Percentiles rank a stretch among this genome's conserved stretches.
Conservation (phyloP, 2,888 invertebrate genomes). For the Gisinianus flammeolus region DNA sequence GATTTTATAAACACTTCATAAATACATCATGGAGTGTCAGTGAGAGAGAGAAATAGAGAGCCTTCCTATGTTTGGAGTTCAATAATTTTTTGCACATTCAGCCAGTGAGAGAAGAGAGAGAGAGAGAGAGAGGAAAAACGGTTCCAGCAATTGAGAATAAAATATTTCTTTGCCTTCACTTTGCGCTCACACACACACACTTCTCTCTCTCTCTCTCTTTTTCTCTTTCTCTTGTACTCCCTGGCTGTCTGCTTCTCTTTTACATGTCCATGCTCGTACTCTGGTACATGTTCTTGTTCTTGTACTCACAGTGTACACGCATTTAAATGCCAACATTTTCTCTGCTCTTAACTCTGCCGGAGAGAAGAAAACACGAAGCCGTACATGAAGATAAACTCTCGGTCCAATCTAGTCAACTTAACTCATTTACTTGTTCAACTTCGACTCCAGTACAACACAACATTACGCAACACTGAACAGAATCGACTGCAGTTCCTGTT, state of each 20-base stretch:
- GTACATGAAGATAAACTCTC: constrained; percentile 10
- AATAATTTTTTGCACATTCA: neutral
- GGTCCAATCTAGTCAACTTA: constrained; percentile 10
- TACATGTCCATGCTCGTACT: neutral
- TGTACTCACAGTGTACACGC: too few species aligned
- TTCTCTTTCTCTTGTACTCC: neutral
- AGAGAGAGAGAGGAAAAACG: neutral
- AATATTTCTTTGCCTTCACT: constrained; percentile 3
- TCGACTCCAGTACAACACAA: neutral
- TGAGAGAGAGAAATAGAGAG: neutral
- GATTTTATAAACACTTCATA: constrained; percentile 21
- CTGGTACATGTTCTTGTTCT: too few species aligned
- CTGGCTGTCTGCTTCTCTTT: neutral
- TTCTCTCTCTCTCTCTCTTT: constrained; percentile 3
- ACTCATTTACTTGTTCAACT: constrained; percentile 17
- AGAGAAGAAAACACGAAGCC: neutral
- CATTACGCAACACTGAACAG: neutral
- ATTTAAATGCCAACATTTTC: constrained; percentile 14
- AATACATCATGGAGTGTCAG: constrained; percentile 9
- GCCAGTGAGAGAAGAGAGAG: neutral
- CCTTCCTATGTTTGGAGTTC: neutral
- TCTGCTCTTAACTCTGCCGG: constrained; percentile 13
- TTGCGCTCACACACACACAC: too few species aligned
- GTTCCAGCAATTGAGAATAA: constrained; percentile 20
- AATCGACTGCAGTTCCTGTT: neutral